These are phyloP conservation scores for Nothobranchius kuhntae DNA, from an alignment of 2,113 vertebrate species.

Conservation along the genomic window DNA sequence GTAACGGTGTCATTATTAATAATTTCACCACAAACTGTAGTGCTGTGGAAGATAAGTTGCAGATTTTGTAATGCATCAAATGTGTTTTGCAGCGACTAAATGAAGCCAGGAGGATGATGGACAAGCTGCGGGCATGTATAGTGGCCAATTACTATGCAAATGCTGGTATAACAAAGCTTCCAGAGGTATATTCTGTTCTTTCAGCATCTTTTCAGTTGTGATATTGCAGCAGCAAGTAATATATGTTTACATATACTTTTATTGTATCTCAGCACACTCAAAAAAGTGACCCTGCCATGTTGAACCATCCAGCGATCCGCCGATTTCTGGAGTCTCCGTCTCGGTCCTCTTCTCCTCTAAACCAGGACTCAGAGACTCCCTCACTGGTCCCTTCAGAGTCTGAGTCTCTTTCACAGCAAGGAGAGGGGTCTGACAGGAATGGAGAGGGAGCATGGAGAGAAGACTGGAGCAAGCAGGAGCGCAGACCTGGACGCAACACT, in stretches of 20 bases:
- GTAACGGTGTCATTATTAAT: slow-evolving; percentile 69
- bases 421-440: slow-evolving; percentile 82
- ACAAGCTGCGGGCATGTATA: slow-evolving; percentile 96
- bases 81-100: slow-evolving; percentile 85
- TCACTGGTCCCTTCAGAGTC: slow-evolving; percentile 92
- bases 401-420: slow-evolving; percentile 91
- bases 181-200: slow-evolving; percentile 82
- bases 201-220: background rate
- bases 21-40: background rate
- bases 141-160: slow-evolving; percentile 97
- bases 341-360: slow-evolving; percentile 92
- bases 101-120: slow-evolving; percentile 99
- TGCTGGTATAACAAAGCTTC: slow-evolving; percentile 87
- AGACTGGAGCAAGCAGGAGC: slow-evolving; percentile 78
- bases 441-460: slow-evolving; percentile 77
- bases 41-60: background rate
- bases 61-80: background rate
- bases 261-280: slow-evolving; percentile 71
- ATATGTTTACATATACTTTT: background rate
- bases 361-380: slow-evolving; percentile 93
- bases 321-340: slow-evolving; percentile 95
- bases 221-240: background rate
- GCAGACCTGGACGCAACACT: slow-evolving; percentile 83
- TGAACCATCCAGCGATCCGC: slow-evolving; percentile 97
- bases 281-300: slow-evolving; percentile 85